phyloP scores from a whole-genome alignment of 2,797 vertebrate genomes.

The Chaenodraco wilsoni region DNA sequence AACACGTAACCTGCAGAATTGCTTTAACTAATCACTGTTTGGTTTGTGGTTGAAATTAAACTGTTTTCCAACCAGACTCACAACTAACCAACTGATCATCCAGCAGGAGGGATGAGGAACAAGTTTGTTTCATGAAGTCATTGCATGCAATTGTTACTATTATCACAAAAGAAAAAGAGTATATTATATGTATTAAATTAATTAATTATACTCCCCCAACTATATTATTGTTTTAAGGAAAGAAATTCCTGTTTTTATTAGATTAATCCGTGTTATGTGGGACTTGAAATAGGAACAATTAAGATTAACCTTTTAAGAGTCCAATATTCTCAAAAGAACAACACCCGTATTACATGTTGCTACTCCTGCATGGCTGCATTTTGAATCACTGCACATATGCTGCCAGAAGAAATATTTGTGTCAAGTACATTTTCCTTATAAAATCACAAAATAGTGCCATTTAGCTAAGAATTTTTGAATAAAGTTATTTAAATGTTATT shows the following conservation, averaged over 20 bases:
- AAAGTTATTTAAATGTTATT: no score
- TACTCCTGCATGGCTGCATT: background rate
- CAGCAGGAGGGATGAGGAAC: background rate
- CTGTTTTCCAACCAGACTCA: conserved; percentile 1
- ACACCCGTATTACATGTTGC: background rate
- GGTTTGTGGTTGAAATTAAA: background rate
- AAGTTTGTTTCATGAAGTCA: background rate
- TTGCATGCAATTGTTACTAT: background rate
- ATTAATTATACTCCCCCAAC: background rate
- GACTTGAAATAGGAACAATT: background rate
- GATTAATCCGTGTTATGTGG: background rate
- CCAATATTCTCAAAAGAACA: background rate
- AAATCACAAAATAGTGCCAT: background rate
- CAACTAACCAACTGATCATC: background rate
- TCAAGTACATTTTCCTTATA: background rate
- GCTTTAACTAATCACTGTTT: background rate
- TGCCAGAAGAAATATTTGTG: background rate
- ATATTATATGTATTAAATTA: background rate
- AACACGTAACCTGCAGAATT: conserved; percentile 8
- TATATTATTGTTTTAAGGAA: background rate
- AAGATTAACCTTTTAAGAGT: background rate
- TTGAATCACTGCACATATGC: background rate
- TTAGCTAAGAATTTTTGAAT: background rate
- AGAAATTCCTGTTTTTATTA: background rate
- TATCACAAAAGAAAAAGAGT: background rate